Conservation (phyloP, 2,113 vertebrate species). For the Thalassoma bifasciatum region DNA sequence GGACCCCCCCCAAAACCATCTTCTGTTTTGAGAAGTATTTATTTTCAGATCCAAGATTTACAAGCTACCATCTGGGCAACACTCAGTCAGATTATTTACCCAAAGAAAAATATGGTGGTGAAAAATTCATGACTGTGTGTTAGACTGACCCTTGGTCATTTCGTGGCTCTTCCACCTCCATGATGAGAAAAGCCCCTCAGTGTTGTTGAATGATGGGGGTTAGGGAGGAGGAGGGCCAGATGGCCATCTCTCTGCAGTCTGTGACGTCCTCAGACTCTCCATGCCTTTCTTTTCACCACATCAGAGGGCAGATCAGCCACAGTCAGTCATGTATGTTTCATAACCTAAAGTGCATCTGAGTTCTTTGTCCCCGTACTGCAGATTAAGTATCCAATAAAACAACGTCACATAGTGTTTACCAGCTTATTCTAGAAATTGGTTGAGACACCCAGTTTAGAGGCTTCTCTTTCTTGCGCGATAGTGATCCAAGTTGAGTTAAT, state of each 20-base stretch:
- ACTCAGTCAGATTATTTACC: constrained; percentile 79
- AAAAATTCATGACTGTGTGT: constrained; percentile 80
- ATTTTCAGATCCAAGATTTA: constrained; percentile 78
- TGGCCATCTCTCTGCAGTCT: constrained; percentile 50
- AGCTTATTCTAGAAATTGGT: too few relatives aligned
- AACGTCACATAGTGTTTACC: too few relatives aligned
- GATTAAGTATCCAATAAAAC: not conserved
- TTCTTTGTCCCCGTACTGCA: not conserved
- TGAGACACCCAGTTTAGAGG: too few relatives aligned
- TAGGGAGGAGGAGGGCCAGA: constrained; percentile 54
- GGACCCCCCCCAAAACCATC: constrained; percentile 16
- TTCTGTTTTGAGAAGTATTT: constrained; percentile 67
- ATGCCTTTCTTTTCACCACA: constrained; percentile 46
- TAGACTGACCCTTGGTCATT: constrained; percentile 75
- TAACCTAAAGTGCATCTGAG: not conserved
- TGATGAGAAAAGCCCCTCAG: constrained; percentile 73
- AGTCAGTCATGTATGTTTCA: constrained; percentile 6
- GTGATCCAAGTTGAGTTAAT: too few relatives aligned
- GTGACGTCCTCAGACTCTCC: constrained; percentile 60
- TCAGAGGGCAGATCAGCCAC: constrained; percentile 39
- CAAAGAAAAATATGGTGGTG: constrained; percentile 77
- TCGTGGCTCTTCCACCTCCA: constrained; percentile 54
- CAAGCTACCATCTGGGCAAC: constrained; percentile 71
- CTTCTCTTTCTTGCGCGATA: too few relatives aligned
- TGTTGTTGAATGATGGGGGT: constrained; percentile 73